Evolutionary conservation across 2,888 invertebrate genomes (phyloP), one percentile per base, ranked within the genome.

Genomic region (Mesoligia furuncula): DNA sequence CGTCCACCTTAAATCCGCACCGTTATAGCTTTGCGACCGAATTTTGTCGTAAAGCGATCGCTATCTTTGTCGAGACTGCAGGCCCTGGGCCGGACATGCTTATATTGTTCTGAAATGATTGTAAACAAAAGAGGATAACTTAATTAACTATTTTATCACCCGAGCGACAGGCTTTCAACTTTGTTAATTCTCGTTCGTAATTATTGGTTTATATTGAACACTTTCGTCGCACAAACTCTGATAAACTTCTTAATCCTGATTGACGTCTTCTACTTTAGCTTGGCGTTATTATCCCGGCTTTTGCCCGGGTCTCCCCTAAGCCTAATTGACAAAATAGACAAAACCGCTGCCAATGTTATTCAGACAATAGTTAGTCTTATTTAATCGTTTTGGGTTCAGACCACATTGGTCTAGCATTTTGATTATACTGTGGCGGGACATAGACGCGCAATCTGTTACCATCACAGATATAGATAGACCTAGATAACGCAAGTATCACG

Each of bases 251-350:
- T 31, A 75, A 85, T 65, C 62, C 13, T 62, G 45, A 62, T 70
- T 73, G 81, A 67, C 65, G 66, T 69, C 62, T 54, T 39, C 36
- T 81, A 51, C 15, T 61, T 77, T 39, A 54, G 59, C n/a, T 61
- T 9, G 31, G 15, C 15, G 39, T 71, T 80, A 36, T 57, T 57
- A 62, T 77, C 61, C 36, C 39, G 36, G 61, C 48, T 67, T 59
- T 48, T 4, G 13, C 1, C 3, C 15, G 48, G 48, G 48, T 36
- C 45, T 45, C 15, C 17, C 8, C n/a, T 82, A 66, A 69, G 54
- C 51, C 31, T 74, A 68, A 71, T 84, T 64, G 70, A 36, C 7
- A 73, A 73, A 73, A n/a, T 54, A 73, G 4, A 73, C 42, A 70
- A 62, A 71, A 69, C 20, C 13, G 17, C 1, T 9, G 1, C 11